Evolutionary conservation across 2,113 vertebrate genomes (phyloP).

Genomic region (Procavia capensis): DNA sequence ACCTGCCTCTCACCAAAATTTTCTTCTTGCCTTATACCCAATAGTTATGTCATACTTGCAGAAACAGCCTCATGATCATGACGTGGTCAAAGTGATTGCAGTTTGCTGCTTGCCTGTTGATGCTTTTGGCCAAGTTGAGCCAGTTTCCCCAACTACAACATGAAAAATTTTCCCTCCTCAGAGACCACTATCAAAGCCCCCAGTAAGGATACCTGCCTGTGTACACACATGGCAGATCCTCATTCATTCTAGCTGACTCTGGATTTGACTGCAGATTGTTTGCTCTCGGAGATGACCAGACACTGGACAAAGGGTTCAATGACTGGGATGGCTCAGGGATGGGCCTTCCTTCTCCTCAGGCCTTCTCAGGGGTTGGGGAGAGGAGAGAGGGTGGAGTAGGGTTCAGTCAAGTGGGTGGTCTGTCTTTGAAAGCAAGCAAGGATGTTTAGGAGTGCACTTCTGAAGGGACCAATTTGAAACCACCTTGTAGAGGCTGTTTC

Average conservation of each 20-base stretch:
- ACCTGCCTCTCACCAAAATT: neutral
- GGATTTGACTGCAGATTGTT: neutral
- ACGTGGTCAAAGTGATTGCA: neutral
- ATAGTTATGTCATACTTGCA: neutral
- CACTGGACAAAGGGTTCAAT: neutral
- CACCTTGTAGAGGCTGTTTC: neutral
- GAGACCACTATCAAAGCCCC: too few relatives aligned
- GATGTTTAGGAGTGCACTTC: neutral
- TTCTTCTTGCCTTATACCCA: neutral
- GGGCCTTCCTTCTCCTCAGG: neutral
- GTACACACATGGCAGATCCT: neutral
- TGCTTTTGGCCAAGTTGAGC: neutral
- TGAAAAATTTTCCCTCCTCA: neutral
- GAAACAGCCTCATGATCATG: neutral
- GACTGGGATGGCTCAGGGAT: neutral
- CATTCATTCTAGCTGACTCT: neutral
- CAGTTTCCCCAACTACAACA: neutral
- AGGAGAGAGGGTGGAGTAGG: too few relatives aligned
- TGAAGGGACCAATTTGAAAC: neutral
- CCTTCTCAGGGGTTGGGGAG: neutral
- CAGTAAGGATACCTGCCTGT: neutral
- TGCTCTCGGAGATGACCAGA: constrained; percentile 14
- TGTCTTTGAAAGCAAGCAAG: neutral
- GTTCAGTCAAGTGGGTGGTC: too few relatives aligned
- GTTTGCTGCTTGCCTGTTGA: neutral